These are phyloP conservation scores for Pedionomus torquatus DNA, from an alignment of 2,113 vertebrate genomes.

Conservation along the genomic window DNA sequence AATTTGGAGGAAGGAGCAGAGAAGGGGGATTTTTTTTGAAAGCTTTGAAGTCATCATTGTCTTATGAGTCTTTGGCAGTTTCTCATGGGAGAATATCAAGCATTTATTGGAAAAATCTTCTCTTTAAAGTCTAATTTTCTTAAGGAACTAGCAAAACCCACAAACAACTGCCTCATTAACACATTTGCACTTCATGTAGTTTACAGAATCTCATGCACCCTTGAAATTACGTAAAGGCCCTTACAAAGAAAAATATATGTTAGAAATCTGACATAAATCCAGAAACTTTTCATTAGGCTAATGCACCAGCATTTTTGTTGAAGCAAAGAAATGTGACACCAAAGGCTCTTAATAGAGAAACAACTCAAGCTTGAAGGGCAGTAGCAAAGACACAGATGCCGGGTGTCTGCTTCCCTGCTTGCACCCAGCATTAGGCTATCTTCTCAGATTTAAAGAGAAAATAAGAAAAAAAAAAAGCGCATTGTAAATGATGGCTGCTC, in stretches of 20 bases:
- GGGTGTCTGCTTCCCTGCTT: background rate
- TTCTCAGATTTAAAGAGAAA: background rate
- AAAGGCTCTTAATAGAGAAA: background rate
- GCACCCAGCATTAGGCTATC: background rate
- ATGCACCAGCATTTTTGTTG: background rate
- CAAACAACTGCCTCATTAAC: background rate
- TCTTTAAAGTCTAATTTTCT: background rate
- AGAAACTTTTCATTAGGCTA: background rate
- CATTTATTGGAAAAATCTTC: background rate
- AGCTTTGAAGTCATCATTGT: background rate
- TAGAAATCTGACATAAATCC: background rate
- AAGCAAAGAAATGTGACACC: background rate
- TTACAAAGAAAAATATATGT: background rate
- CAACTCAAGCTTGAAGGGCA: background rate
- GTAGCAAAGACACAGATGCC: background rate
- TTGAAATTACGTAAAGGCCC: background rate
- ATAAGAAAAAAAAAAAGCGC: too few relatives aligned
- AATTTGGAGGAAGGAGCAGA: background rate
- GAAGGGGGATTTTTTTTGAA: background rate
- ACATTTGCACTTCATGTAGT: rapidly evolving
- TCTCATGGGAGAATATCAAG: background rate
- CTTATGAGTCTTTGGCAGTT: background rate
- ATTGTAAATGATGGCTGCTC: background rate
- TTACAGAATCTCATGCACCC: background rate
- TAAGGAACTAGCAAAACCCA: background rate